Evolutionary conservation across 1,140 invertebrate genomes (phyloP).

Genomic region (Cydia fagiglandana): DNA sequence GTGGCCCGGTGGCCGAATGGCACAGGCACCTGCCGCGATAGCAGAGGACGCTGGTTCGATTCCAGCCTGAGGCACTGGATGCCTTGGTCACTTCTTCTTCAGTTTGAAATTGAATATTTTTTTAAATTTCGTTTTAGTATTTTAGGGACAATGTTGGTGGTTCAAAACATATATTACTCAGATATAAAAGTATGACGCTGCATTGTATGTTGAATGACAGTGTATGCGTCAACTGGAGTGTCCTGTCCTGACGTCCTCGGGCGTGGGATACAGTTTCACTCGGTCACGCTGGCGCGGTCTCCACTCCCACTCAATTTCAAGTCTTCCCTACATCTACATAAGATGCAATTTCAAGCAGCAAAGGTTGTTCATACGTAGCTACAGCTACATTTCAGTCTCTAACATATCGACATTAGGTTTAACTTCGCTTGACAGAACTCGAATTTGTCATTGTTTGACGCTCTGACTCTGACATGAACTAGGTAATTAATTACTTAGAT

Average conservation of each 20-base stretch:
- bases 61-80: no score
- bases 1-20: no score
- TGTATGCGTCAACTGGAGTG: background rate
- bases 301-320: background rate
- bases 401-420: background rate
- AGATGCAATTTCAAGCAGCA: no score
- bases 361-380: background rate
- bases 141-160: no score
- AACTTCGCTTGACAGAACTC: background rate
- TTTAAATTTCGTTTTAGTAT: no score
- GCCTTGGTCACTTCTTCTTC: no score
- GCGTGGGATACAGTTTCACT: background rate
- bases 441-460: background rate
- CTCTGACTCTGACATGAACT: background rate
- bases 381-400: background rate
- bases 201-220: background rate
- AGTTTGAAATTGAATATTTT: no score
- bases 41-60: no score
- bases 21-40: no score
- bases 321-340: background rate
- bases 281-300: background rate
- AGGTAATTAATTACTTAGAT: background rate
- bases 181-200: background rate
- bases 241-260: background rate
- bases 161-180: no score